Evolutionary conservation across 2,888 invertebrate genomes (phyloP), one percentile per base, ranked within the genome.

Genomic region (Tenthredo distinguenda): DNA sequence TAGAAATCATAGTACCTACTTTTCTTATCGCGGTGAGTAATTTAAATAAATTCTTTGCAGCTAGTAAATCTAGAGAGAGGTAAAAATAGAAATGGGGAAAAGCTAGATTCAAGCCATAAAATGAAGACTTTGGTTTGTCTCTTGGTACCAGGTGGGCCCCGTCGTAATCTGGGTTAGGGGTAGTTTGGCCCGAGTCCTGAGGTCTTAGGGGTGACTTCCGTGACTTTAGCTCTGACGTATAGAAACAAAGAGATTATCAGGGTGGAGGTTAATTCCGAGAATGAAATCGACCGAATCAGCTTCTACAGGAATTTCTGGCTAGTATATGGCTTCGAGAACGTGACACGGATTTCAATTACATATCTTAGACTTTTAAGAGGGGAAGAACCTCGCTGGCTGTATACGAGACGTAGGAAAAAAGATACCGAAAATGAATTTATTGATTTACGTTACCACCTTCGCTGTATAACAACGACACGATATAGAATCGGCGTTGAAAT

Each of bases 91-190:
- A 74, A 74, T 40, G 31, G 55, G 18, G 1, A 21, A 77, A 77
- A 77, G 77, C n/a, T 77, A 77, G n/a, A 47, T 77, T 55, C n/a
- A 34, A 50, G 31, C 34, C 55, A 77, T 77, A 55, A 77, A 77
- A 77, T 31, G 34, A 55, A 77, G 77, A 77, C 77, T 77, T 74
- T 55, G 77, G 77, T 26, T 55, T 77, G 77, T 55, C 47, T 77
- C 31, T 50, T 77, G 55, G 77, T 77, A 77, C 77, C 77, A 77
- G 77, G 77, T 77, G 31, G 81, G 40, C 62, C 58, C 26, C 10
- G 58, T 58, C n/a, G 12, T 81, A 81, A 81, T 81, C 81, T 62
- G 81, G 81, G 62, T 58, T 81, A 81, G 62, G 81, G 37, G 40
- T 81, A 68, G 68, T 68, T 40, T 37, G 40, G 26, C 37, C 71